Conservation (phyloP, 92 coral and sea anemone species). For the Siderastrea radians region DNA sequence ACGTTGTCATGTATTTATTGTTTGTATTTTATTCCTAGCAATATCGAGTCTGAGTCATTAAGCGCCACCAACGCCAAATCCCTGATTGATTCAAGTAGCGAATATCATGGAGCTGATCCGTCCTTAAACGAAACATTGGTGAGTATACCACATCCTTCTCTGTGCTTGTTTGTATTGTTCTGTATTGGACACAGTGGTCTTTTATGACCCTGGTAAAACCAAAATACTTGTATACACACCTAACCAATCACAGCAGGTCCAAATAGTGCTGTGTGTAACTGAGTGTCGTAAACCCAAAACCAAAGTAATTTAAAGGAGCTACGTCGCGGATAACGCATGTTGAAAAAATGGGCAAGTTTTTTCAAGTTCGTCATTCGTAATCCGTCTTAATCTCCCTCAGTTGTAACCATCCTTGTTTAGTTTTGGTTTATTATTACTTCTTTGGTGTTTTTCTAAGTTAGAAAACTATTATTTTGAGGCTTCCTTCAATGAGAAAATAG, state of each 20-base stretch:
- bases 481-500: too few species aligned
- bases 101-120: slow-evolving; percentile 46
- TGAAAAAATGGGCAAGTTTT: too few species aligned
- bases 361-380: too few species aligned
- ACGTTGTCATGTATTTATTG: not conserved
- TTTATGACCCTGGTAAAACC: not conserved
- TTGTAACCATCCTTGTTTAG: too few species aligned
- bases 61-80: slow-evolving; percentile 80
- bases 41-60: slow-evolving; percentile 84
- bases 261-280: too few species aligned
- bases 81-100: slow-evolving; percentile 61
- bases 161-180: not conserved
- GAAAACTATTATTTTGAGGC: too few species aligned
- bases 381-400: too few species aligned
- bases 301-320: too few species aligned
- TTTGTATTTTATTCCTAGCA: slow-evolving; percentile 43
- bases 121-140: slow-evolving; percentile 72
- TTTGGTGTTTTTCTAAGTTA: too few species aligned
- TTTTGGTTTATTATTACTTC: too few species aligned
- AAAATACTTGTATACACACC: not conserved
- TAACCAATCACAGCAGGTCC: not conserved
- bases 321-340: too few species aligned
- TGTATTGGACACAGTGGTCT: not conserved
- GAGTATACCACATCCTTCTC: not conserved
- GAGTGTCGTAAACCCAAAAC: too few species aligned